Evolutionary conservation across 2,113 vertebrate species (phyloP).

Genomic region (Heteronetta atricapilla): DNA sequence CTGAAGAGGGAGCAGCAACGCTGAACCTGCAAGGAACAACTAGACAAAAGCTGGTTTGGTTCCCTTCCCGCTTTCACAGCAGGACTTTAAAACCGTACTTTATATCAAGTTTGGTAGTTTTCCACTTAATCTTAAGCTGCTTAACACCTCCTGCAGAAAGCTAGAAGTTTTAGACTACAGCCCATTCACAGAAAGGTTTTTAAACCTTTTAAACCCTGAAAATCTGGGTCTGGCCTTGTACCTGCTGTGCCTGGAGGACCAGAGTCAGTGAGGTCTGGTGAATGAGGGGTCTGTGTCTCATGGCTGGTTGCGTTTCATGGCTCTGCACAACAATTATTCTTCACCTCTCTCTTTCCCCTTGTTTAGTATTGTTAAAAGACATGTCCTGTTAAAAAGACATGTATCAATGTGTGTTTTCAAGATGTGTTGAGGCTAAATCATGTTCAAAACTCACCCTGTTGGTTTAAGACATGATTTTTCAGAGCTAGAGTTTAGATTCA

Average conservation of each 20-base stretch:
- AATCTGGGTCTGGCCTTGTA: not conserved
- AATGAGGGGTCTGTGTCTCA: rapidly evolving
- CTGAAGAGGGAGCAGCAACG: not conserved
- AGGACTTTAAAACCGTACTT: not conserved
- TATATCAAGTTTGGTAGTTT: not conserved
- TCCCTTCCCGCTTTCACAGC: not conserved
- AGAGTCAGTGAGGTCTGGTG: not conserved
- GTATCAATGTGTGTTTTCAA: not conserved
- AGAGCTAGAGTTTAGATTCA: not conserved
- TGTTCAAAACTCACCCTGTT: not conserved
- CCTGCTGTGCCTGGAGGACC: rapidly evolving
- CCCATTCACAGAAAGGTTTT: not conserved
- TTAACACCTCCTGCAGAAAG: not conserved
- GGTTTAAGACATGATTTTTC: not conserved
- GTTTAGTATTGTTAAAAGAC: not conserved
- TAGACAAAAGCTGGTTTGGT: not conserved
- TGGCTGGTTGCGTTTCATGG: not conserved
- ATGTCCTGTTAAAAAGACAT: not conserved
- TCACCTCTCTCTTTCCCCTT: not conserved
- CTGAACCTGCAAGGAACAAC: not conserved
- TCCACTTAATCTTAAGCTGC: not conserved
- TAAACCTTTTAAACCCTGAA: not conserved
- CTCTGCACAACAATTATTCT: not conserved
- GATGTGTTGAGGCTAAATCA: not conserved
- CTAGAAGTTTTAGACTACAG: not conserved